Percentiles rank a stretch among this genome's conserved stretches.
Conservation (phyloP, 2,797 vertebrate species). For the Onychomys arenicola region DNA sequence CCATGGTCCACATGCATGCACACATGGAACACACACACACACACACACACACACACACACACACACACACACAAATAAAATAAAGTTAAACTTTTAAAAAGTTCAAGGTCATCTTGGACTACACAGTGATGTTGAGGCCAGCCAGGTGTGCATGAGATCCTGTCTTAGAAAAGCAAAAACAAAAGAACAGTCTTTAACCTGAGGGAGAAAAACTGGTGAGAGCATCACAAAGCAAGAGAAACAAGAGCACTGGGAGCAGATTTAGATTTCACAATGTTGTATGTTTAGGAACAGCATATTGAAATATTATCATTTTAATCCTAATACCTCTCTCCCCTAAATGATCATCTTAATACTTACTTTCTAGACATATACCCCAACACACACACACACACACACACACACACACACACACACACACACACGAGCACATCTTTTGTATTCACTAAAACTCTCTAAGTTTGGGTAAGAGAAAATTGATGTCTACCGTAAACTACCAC, state of each 20-base stretch:
- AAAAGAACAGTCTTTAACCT: neutral
- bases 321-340: slow-evolving; percentile 22
- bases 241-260: neutral
- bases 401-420: neutral
- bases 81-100: neutral
- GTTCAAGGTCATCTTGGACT: neutral
- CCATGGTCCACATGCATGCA: neutral
- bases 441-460: slow-evolving; percentile 1
- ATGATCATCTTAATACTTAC: neutral
- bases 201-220: neutral
- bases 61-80: neutral
- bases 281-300: slow-evolving; percentile 24
- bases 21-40: neutral
- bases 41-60: neutral
- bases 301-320: slow-evolving; percentile 11
- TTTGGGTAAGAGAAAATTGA: slow-evolving; percentile 38
- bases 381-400: neutral
- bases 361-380: neutral
- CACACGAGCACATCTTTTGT: neutral
- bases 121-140: neutral
- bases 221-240: neutral
- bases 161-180: neutral
- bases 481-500: slow-evolving; percentile 24
- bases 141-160: too few species aligned
- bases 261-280: slow-evolving; percentile 40